Evolutionary conservation across 2,888 invertebrate species (phyloP), one percentile per base, ranked within the genome.

Genomic region (Yponomeuta plumbellus): DNA sequence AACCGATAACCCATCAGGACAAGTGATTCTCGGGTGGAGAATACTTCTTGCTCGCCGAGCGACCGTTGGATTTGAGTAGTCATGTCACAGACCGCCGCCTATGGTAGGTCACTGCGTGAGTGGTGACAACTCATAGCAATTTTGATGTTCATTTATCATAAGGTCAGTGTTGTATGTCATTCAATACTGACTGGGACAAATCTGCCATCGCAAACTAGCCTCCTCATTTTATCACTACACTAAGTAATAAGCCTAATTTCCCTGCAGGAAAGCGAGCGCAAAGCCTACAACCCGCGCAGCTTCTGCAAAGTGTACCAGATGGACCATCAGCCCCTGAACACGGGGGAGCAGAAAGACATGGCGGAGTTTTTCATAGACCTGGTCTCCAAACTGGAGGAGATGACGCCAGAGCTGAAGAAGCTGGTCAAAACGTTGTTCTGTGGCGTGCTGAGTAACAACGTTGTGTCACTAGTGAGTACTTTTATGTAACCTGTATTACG

Each of bases 321-420:
- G 98, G 98, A 98, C 81, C 97, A 98, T 80, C 98, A 98, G 80
- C 97, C 98, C 0, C 85, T 98, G 10, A 98, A 98, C 82, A 98
- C 98, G 0, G 98, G 98, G 0, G 98, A 98, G 79, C 98, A 98
- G 85, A 98, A 98, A 80, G 98, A 98, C 79, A 98, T 98, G 98
- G 98, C 98, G 0, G 98, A 98, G 86, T 98, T 98, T 89, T 98
- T 98, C 81, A 98, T 98, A 66, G 98, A 98, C 88, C 93, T 98
- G 63, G 98, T 98, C 40, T 97, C 97, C 23, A 98, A 98, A 81
- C 88, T 98, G 17, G 98, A 98, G 83, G 98, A 98, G 84, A 98
- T 98, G 97, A 97, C 97, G 1, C 95, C 97, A 0, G 95, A 97
- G 71, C 83, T 98, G 57, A 98, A 98, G 85, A 95, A 94, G 71